Conservation (phyloP, 2,888 invertebrate species). For the Lepeophtheirus nordmannii region DNA sequence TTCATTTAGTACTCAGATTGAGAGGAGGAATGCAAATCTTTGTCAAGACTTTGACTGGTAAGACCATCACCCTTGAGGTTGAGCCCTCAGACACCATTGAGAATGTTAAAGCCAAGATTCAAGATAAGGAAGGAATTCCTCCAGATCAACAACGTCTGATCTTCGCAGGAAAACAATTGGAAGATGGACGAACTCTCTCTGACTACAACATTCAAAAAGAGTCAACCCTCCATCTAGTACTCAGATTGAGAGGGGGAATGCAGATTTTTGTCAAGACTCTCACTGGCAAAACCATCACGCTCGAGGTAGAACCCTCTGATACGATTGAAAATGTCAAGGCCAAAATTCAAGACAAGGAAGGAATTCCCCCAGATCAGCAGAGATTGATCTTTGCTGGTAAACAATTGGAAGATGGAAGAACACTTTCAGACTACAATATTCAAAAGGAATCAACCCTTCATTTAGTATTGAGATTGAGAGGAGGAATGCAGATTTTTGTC, state of each 20-base stretch:
- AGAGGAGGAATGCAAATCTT: slow-evolving; percentile 34
- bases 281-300: neutral
- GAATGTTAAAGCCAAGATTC: slow-evolving; percentile 25
- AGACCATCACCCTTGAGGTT: slow-evolving; percentile 38
- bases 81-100: neutral
- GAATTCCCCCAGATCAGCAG: slow-evolving; percentile 46
- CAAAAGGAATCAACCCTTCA: slow-evolving; percentile 45
- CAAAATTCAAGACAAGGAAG: slow-evolving; percentile 34
- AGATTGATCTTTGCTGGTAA: slow-evolving; percentile 43
- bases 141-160: slow-evolving; percentile 34
- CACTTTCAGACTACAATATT: slow-evolving; percentile 37
- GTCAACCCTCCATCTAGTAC: slow-evolving; percentile 43
- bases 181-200: slow-evolving; percentile 40
- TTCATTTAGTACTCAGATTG: slow-evolving; percentile 45
- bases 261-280: slow-evolving; percentile 40
- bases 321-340: neutral
- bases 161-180: slow-evolving; percentile 39
- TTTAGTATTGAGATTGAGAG: slow-evolving; percentile 40
- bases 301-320: neutral
- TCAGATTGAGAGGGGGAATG: slow-evolving; percentile 35
- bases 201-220: slow-evolving; percentile 40
- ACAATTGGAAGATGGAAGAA: slow-evolving; percentile 29
- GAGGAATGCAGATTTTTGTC: slow-evolving; percentile 42
- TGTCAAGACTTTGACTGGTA: slow-evolving; percentile 41
- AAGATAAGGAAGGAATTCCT: slow-evolving; percentile 26